phyloP scores from a whole-genome alignment of 2,797 vertebrate genomes.

The Anguilla megastoma region DNA sequence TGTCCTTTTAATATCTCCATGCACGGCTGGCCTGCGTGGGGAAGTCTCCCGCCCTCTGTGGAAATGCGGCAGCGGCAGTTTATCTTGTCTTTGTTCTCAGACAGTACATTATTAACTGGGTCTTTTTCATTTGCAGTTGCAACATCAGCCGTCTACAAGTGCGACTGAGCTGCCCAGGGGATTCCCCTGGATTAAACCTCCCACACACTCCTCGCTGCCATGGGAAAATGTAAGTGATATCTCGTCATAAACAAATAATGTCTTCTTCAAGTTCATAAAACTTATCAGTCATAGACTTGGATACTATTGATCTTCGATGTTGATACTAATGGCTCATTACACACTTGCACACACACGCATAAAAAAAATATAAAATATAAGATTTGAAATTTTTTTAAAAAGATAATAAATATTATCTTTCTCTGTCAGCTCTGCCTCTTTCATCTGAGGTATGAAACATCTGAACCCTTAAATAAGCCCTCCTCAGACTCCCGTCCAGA shows the following conservation, averaged over 20 bases:
- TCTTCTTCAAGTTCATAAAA: background rate
- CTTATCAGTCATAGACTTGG: background rate
- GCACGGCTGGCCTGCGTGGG: background rate
- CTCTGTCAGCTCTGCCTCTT: background rate
- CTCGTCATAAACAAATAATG: background rate
- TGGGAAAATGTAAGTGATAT: background rate
- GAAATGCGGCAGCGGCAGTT: background rate
- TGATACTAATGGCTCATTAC: background rate
- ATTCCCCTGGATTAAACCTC: background rate
- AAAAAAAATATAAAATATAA: background rate
- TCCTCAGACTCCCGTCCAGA: background rate
- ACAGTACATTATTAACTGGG: background rate
- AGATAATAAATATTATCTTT: background rate
- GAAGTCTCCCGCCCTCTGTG: background rate
- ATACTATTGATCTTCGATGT: background rate
- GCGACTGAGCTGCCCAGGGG: background rate
- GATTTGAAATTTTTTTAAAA: too few species aligned
- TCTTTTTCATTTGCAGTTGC: background rate
- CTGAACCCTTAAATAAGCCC: background rate
- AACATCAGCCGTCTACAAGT: background rate
- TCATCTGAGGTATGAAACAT: background rate
- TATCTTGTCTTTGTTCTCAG: background rate
- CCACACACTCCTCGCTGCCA: background rate
- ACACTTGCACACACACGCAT: background rate
- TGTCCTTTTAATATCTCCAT: background rate